These are phyloP conservation scores for Cantharis nigra DNA, from an alignment of 2,888 invertebrate species.

Conservation along the genomic window DNA sequence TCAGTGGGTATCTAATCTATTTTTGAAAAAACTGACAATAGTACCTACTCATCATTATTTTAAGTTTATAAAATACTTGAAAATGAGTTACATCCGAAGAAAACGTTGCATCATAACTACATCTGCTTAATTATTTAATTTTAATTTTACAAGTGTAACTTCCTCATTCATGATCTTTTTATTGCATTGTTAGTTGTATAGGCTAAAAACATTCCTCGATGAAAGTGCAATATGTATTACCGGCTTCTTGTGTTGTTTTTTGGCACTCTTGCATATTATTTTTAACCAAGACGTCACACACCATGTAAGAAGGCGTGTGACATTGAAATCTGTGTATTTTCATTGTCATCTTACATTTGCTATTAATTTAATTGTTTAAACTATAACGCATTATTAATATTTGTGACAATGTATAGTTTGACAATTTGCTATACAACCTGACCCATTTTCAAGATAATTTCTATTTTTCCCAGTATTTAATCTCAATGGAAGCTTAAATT, in stretches of 20 bases:
- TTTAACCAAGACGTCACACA: constrained; percentile 23
- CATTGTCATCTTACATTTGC: neutral
- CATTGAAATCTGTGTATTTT: constrained; percentile 14
- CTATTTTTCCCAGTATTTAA: neutral
- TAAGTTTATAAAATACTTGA: neutral
- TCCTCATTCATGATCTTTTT: neutral
- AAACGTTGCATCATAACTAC: neutral
- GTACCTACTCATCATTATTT: neutral
- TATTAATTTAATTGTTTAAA: neutral
- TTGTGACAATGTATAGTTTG: neutral
- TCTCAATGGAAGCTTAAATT: too few relatives aligned
- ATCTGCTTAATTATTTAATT: neutral
- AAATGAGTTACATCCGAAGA: neutral
- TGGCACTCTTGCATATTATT: constrained; percentile 32
- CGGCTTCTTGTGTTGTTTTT: constrained; percentile 25
- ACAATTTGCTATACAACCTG: neutral
- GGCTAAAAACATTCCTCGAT: constrained; percentile 16
- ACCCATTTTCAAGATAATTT: neutral
- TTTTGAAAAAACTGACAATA: neutral
- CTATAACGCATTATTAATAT: neutral
- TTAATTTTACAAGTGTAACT: neutral
- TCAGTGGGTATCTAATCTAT: neutral
- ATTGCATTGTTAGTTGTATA: constrained; percentile 1
- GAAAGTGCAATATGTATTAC: constrained; percentile 3
- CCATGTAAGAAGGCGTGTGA: constrained; percentile 13